These are phyloP conservation scores for Bufo bufo DNA, from an alignment of 2,113 vertebrate genomes.

Conservation along the genomic window DNA sequence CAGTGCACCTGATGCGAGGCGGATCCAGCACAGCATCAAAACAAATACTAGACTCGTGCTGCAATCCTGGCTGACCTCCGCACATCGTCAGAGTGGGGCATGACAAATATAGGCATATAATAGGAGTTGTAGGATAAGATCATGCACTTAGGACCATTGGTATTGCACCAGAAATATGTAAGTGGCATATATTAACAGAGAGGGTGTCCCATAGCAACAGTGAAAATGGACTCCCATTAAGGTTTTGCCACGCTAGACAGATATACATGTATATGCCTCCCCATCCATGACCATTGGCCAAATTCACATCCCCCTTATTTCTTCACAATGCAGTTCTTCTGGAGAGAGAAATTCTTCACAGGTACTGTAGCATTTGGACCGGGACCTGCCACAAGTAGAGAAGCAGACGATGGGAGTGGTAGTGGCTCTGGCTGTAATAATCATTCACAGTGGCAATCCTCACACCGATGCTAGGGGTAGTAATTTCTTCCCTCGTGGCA, in stretches of 20 bases:
- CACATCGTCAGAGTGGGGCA: no score
- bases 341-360: neutral
- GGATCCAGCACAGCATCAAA: no score
- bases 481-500: no score
- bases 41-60: no score
- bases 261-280: neutral
- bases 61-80: no score
- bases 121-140: neutral
- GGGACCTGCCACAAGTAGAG: no score
- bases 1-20: no score
- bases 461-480: no score
- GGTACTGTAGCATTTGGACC: no score
- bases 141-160: neutral
- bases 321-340: neutral
- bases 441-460: no score
- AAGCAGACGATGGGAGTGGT: no score
- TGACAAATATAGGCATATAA: neutral
- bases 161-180: neutral
- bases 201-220: neutral
- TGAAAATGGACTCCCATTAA: neutral
- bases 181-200: neutral
- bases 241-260: neutral
- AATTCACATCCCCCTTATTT: neutral
- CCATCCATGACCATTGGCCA: neutral
- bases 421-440: no score